Base-by-base conservation (phyloP, 2,113 vertebrate genomes). In the Xenus cinereus region DNA sequence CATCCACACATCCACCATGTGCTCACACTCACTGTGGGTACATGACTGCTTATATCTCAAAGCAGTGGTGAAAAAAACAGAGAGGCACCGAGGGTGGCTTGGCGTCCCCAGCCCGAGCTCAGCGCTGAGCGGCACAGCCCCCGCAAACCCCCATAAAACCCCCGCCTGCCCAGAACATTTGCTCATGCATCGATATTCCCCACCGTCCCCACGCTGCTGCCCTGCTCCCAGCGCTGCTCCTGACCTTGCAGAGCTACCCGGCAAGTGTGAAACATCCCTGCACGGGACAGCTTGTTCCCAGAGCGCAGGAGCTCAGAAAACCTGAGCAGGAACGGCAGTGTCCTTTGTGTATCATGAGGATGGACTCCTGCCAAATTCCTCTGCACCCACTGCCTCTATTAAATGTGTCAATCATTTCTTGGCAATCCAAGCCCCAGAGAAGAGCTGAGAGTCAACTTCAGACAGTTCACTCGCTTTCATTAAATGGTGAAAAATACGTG, bases 281-380 rank as follows among this genome's bases (percentile, higher is more conserved):
- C 59, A 3, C 10, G 27, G 93, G 60, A 94, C 84, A 63, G 85
- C 2, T 33, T 67, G 95, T 73, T 91, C 89, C 33, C 6, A 37
- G 87, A 8, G 54, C 83, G 64, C 80, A 27, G 48, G 80, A 75
- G 85, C 93, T 75, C 46, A 27, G 59, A 16, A 39, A 92, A 66
- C 88, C 92, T 45, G 45, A 32, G 80, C 87, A 68, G 92, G 68
- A 95, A 71, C 1, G 54, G 91, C 95, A 71, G 73, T 68, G 75
- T 94, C 91, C 94, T 96, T 87, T 97, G 90, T 95, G 93, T 30
- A 78, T 81, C 88, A 27, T 27, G 83, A 71, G 69, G 83, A 82
- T 97, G 97, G 96, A 67, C 88, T 93, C 27, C 97, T 77, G 93
- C 97, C 97, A 97, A 93, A 97, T 97, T 97, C 97, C 97, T 97